phyloP scores from a whole-genome alignment of 2,797 vertebrate species.

The Valencia hispanica region DNA sequence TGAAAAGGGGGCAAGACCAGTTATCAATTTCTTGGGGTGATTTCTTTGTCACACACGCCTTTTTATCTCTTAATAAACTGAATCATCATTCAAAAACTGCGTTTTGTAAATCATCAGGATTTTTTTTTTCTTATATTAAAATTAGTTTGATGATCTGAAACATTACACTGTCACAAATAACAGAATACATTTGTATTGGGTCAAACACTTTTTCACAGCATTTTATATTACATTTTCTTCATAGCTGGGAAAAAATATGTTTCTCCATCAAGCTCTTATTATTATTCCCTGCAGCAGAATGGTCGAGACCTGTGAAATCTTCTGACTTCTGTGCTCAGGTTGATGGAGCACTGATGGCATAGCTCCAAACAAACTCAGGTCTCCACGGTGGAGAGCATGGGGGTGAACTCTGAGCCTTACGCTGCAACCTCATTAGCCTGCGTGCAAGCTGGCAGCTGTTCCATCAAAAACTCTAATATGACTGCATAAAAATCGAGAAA shows the following conservation, averaged over 20 bases:
- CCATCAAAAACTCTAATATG: conserved; percentile 64
- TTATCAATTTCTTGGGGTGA: background rate
- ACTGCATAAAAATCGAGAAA: conserved; percentile 49
- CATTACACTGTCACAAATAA: background rate
- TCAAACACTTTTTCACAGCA: background rate
- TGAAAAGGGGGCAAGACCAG: background rate
- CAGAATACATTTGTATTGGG: background rate
- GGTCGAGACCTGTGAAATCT: conserved; percentile 64
- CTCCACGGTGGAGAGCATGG: conserved; percentile 51
- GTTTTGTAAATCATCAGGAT: background rate
- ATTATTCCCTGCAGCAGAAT: conserved; percentile 63
- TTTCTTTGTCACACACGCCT: background rate
- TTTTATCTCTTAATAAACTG: too few species aligned
- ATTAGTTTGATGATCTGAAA: background rate
- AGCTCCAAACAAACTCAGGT: conserved; percentile 70
- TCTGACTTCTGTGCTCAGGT: conserved; percentile 62
- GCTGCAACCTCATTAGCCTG: conserved; percentile 76
- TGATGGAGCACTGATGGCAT: conserved; percentile 50
- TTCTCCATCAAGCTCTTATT: conserved; percentile 60
- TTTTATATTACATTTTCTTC: background rate
- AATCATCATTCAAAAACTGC: too few species aligned
- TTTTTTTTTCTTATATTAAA: background rate
- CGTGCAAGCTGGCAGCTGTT: conserved; percentile 68
- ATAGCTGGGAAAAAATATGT: background rate
- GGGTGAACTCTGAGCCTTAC: conserved; percentile 59